Base-by-base conservation (phyloP, 2,888 invertebrate genomes). In the Microctonus hyperodae region DNA sequence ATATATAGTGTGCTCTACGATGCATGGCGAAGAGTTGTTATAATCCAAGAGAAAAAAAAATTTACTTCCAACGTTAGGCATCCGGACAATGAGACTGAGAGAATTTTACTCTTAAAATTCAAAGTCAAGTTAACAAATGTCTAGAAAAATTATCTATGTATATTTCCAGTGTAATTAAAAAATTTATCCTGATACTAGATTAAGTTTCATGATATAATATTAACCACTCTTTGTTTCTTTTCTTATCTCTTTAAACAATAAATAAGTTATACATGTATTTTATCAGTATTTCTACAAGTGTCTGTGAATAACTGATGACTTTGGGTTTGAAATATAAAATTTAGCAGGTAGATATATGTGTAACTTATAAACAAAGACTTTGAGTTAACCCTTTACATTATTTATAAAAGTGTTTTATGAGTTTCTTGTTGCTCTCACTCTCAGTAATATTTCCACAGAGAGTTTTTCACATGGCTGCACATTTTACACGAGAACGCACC, bases 391-490 rank as follows among this genome's bases (percentile, higher is more conserved):
- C n/a, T n/a, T 55, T 20, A 33, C 22, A 33, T 33, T 33, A n/a
- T 55, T n/a, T 20, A 31, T 20, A 7, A 13, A 16, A 5, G 7
- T 28, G n/a, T 55, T 55, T 31, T 33, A 55, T 55, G 55, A 11
- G 33, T 55, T 20, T 55, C 33, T n/a, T 20, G 6, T 33, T 33
- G 31, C 31, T 33, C n/a, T 31, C 44, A 44, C 44, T 44, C 16
- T 44, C 44, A n/a, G 44, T 9, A 44, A 44, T 44, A 44, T 16
- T 16, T 44, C 16, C 16, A 44, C 9, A 51, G 40, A 48, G 44
- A 55, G 55, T 22, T 40, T 63, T 63, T 68, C 69, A 70, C 67
- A 67, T 71, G 57, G 71, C 67, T 71, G 71, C 68, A 59, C 67
- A 64, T 44, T 44, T 70, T 71, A 66, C 68, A 68, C 64, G 63